Evolutionary conservation across 2,888 invertebrate species (phyloP), one percentile per base, ranked within the genome.

Genomic region (Acronicta aceris): DNA sequence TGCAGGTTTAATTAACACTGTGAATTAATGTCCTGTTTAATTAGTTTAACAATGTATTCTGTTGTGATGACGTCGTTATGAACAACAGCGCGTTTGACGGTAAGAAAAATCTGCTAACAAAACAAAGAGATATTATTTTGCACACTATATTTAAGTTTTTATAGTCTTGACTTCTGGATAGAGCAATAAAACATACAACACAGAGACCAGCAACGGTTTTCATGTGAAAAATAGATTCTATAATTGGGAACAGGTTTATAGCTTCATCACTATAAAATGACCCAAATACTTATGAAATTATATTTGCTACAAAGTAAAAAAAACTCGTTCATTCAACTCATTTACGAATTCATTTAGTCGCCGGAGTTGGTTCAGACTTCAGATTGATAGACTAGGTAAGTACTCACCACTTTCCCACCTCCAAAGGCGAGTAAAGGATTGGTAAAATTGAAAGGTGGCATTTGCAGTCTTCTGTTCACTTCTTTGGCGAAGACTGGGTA

Each of bases 361-460:
- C 1, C 4, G 12, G 30, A 9, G 30, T 9, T 30, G 7, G 30
- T 36, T 7, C 13, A 48, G n/a, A n/a, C n/a, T 27, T 25, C 7
- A 5, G 0, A 6, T 38, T 21, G 3, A 21, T 40, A 51, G 4
- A 53, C 15, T 6, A 27, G 8, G 13, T 42, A 27, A 8, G 12
- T 42, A 87, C 92, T 92, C 80, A 97, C 97, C 95, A 96, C 96
- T 94, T 97, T 97, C 43, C 95, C 95, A 2, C 96, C 97, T 4
- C 97, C 97, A 38, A 97, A 92, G 54, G 95, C 94, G 0, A 95
- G 95, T 51, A 98, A 87, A 0, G 98, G 98, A 92, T 98, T 98
- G 40, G 96, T 96, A 87, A 97, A 98, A 89, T 97, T 97, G 90
- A 99, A 99, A 0, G 99, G 99, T 3, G 98, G 97, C 84, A 95